phyloP scores from a whole-genome alignment of 2,888 invertebrate species.

The Acleris sparsana region DNA sequence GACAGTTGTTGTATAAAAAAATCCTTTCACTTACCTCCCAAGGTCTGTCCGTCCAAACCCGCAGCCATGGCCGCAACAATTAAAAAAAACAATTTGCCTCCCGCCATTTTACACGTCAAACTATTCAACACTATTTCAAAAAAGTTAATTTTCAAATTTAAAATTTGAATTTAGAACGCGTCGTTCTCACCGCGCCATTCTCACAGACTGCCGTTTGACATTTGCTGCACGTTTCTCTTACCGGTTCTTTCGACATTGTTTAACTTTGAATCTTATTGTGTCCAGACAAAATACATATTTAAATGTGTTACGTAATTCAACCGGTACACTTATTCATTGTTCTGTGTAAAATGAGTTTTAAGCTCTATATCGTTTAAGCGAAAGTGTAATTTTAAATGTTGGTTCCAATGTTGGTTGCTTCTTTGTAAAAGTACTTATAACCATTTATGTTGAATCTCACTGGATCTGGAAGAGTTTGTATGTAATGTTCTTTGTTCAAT shows the following conservation, averaged over 20 bases:
- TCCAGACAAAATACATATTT: not conserved
- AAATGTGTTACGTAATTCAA: conserved; percentile 19
- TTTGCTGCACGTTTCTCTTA: conserved; percentile 51
- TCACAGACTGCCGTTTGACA: conserved; percentile 48
- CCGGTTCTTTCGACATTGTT: conserved; percentile 37
- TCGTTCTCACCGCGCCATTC: conserved; percentile 43
- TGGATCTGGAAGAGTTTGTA: conserved; percentile 43
- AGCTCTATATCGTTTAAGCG: conserved; percentile 5
- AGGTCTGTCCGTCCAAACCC: conserved; percentile 68
- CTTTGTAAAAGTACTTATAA: conserved; percentile 40
- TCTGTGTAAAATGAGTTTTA: conserved; percentile 6
- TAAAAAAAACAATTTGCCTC: conserved; percentile 52
- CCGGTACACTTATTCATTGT: conserved; percentile 46
- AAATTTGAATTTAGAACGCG: conserved; percentile 51
- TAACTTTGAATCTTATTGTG: conserved; percentile 13
- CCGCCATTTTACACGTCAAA: conserved; percentile 51
- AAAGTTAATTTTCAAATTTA: conserved; percentile 36
- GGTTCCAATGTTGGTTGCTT: not conserved
- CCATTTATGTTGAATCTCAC: conserved; percentile 40
- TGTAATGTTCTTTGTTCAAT: conserved; percentile 20
- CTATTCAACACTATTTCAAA: conserved; percentile 27
- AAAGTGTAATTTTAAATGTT: conserved; percentile 36
- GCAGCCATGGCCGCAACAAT: conserved; percentile 54
- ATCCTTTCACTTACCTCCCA: conserved; percentile 78
- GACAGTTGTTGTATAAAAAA: conserved; percentile 41